Conservation (phyloP, 2,113 vertebrate species). For the Melanerpes formicivorus region DNA sequence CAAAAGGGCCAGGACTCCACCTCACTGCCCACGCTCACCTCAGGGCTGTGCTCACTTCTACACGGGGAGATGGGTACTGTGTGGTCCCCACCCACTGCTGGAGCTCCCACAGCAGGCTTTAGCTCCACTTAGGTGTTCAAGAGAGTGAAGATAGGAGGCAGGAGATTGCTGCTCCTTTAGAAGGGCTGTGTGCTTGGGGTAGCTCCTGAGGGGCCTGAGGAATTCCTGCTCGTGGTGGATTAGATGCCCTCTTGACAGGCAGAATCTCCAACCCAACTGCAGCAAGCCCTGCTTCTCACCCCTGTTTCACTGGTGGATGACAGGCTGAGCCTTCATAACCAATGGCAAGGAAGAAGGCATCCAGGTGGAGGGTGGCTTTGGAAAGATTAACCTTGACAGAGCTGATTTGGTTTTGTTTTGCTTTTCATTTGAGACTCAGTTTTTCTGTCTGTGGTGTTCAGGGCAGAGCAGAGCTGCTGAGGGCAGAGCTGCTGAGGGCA, state of each 20-base stretch:
- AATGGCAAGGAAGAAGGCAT: not conserved
- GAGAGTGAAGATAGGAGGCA: not conserved
- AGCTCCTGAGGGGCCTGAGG: not conserved
- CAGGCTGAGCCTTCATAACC: not conserved
- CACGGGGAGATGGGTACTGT: not conserved
- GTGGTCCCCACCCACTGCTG: not conserved
- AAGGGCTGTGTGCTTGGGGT: conserved; percentile 21
- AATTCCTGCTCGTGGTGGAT: conserved; percentile 2
- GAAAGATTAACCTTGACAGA: conserved; percentile 39
- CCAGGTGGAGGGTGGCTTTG: conserved; percentile 5
- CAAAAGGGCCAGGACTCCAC: not conserved
- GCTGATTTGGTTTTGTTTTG: not conserved
- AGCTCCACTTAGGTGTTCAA: conserved; percentile 13
- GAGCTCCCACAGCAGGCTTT: conserved; percentile 13
- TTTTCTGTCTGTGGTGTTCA: not conserved
- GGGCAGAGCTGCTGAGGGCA: not conserved
- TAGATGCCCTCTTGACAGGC: conserved; percentile 13
- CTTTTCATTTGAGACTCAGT: conserved; percentile 19
- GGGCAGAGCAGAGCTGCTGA: not conserved
- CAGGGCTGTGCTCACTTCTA: not conserved
- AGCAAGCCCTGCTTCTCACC: not conserved
- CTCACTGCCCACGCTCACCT: not conserved
- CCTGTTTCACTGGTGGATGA: not conserved
- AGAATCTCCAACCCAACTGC: conserved; percentile 32
- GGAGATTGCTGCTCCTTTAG: conserved; percentile 55